Evolutionary conservation across 2,888 invertebrate genomes (phyloP), one percentile per base, ranked within the genome.

Genomic region (Iphiclides podalirius): DNA sequence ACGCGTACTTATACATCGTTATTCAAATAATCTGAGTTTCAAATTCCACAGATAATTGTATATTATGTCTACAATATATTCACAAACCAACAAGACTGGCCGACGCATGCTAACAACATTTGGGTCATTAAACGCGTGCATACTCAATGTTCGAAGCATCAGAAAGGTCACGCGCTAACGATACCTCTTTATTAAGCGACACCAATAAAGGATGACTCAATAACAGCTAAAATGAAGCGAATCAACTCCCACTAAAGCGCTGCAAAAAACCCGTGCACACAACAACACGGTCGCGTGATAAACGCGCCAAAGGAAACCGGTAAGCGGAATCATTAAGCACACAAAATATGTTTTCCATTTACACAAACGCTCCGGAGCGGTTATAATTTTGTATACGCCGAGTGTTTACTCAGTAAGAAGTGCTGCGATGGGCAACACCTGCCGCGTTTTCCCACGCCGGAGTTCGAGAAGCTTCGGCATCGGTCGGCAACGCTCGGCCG

Each of bases 301-400:
- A 80, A 77, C 63, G 69, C 65, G 74, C 67, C 65, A 80, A 84
- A 86, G 86, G 86, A 86, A 86, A n/a, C 31, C 2, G 11, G 79
- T 70, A 72, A 80, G 75, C 81, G 79, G 82, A 87, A 87, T 88
- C 87, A 85, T 88, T 88, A 87, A 85, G 78, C 82, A 86, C 81
- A 88, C 87, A 87, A 87, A 87, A 86, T 87, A 87, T 87, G 86
- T 88, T 85, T 87, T 84, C 84, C 86, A 88, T 86, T 88, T 86
- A 82, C 76, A 76, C 82, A 84, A 80, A 84, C 83, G 86, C 82
- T 31, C n/a, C 12, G 31, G 12, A 4, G 77, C 83, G 79, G 83
- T 84, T 87, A 86, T 88, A 87, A 87, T 88, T 87, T 86, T 84
- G 87, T 87, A 86, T 83, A 84, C 79, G n/a, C n/a, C n/a, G 84